Evolutionary conservation across 1,140 invertebrate species (phyloP).

Genomic region (Coelopa frigida): DNA sequence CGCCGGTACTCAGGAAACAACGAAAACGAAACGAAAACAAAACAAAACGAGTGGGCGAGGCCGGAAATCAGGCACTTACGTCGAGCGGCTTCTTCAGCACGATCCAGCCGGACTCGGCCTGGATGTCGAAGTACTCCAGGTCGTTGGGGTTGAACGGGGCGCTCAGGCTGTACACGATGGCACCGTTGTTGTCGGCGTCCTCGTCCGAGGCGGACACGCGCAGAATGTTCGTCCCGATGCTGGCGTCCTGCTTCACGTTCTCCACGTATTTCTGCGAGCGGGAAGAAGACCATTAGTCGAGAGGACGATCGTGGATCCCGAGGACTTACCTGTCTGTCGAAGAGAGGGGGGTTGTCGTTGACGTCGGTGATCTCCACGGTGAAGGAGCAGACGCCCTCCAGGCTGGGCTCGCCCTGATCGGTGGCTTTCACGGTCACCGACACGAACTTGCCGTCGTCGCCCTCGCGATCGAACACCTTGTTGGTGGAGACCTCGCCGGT

Average conservation of each 20-base stretch:
- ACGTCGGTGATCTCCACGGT: slow-evolving; percentile 94
- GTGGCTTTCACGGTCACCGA: slow-evolving; percentile 93
- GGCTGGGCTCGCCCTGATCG: slow-evolving; percentile 89
- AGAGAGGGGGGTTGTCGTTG: slow-evolving; percentile 88
- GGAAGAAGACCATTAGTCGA: background rate
- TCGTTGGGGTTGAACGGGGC: slow-evolving; percentile 77
- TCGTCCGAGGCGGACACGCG: slow-evolving; percentile 91
- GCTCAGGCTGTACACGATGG: slow-evolving; percentile 84
- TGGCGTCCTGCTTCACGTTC: slow-evolving; percentile 94
- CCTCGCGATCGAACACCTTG: slow-evolving; percentile 92
- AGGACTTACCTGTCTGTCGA: slow-evolving; percentile 77
- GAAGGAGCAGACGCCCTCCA: slow-evolving; percentile 92
- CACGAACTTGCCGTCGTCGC: slow-evolving; percentile 92
- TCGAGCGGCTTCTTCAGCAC: slow-evolving; percentile 87
- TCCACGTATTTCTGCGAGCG: slow-evolving; percentile 83
- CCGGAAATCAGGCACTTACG: slow-evolving; percentile 67
- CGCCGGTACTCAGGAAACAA: too few species aligned
- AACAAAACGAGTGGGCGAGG: too few species aligned
- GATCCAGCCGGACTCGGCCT: slow-evolving; percentile 94
- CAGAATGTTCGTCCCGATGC: slow-evolving; percentile 88
- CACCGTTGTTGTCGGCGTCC: slow-evolving; percentile 92
- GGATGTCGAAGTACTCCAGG: slow-evolving; percentile 91
- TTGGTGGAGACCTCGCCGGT: slow-evolving; percentile 90
- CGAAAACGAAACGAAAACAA: background rate
- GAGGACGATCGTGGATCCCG: background rate